Evolutionary conservation across 2,888 invertebrate genomes (phyloP).

Genomic region (Melanchra persicariae): DNA sequence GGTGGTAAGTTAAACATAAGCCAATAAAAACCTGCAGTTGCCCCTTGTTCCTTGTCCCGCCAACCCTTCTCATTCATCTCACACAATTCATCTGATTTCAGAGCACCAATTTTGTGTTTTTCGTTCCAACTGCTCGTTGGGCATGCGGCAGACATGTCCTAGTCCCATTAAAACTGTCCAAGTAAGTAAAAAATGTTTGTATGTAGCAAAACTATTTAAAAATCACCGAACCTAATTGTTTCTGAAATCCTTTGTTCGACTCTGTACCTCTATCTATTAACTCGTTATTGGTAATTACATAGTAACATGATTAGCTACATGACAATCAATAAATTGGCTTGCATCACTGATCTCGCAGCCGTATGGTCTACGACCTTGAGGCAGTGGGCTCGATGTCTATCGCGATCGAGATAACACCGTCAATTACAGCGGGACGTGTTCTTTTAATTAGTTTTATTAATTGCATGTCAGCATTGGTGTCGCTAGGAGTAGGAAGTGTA

Average conservation of each 20-base stretch:
- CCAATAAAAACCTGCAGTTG: no score
- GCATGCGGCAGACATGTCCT: no score
- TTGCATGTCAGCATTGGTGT: constrained; percentile 23
- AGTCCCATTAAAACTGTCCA: no score
- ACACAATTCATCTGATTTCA: no score
- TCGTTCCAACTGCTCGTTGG: no score
- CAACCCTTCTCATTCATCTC: no score
- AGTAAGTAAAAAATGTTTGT: no score
- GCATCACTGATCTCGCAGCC: constrained; percentile 26
- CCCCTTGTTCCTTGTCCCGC: no score
- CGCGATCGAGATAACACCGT: constrained; percentile 37
- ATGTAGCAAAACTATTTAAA: no score
- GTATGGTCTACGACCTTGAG: constrained; percentile 40
- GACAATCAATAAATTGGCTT: constrained; percentile 22
- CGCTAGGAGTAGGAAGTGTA: no score
- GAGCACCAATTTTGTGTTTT: no score
- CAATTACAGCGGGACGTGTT: constrained; percentile 38
- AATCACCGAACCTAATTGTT: background rate
- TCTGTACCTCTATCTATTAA: background rate
- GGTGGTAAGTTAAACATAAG: no score
- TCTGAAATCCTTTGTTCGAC: background rate
- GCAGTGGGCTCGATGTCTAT: constrained; percentile 29
- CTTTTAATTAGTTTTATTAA: constrained; percentile 40
- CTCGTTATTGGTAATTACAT: background rate
- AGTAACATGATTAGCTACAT: constrained; percentile 1